Percentiles rank a stretch among this genome's conserved stretches.
These are phyloP conservation scores for Palythoa grandiflora DNA, from an alignment of 92 coral and sea anemone genomes.

Conservation along the genomic window DNA sequence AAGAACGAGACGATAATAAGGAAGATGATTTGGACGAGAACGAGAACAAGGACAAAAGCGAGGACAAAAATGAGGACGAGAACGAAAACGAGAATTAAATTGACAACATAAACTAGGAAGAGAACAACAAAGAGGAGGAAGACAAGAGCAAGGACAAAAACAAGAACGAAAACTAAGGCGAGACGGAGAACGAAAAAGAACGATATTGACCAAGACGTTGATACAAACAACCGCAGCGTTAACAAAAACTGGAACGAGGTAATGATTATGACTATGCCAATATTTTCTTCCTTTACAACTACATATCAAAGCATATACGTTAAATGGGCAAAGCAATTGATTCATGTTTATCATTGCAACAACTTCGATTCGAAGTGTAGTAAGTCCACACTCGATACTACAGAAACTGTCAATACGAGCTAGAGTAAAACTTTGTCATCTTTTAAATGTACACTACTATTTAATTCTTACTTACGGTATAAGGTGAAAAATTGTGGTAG, in stretches of 20 bases:
- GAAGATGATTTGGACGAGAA: neutral
- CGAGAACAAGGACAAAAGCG: neutral
- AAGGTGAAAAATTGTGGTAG: slow-evolving; percentile 89
- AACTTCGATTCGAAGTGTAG: too few species aligned
- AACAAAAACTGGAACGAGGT: neutral
- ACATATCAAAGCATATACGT: too few species aligned
- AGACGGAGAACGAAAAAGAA: too few species aligned
- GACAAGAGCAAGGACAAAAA: too few species aligned
- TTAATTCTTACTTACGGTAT: slow-evolving; percentile 80
- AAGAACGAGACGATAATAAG: neutral
- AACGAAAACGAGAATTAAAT: neutral
- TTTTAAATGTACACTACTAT: too few species aligned
- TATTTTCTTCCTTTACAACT: neutral
- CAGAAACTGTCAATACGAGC: neutral
- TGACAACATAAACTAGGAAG: too few species aligned
- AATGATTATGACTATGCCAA: neutral
- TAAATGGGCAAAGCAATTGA: too few species aligned
- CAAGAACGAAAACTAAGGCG: too few species aligned
- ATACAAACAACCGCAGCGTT: too few species aligned
- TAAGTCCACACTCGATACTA: neutral
- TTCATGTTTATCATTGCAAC: too few species aligned
- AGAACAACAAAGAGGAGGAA: too few species aligned
- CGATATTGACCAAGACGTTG: too few species aligned
- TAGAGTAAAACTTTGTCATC: neutral
- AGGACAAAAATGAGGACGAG: neutral